phyloP scores from a whole-genome alignment of 2,888 invertebrate genomes.

The Gymnoscelis rufifasciata region DNA sequence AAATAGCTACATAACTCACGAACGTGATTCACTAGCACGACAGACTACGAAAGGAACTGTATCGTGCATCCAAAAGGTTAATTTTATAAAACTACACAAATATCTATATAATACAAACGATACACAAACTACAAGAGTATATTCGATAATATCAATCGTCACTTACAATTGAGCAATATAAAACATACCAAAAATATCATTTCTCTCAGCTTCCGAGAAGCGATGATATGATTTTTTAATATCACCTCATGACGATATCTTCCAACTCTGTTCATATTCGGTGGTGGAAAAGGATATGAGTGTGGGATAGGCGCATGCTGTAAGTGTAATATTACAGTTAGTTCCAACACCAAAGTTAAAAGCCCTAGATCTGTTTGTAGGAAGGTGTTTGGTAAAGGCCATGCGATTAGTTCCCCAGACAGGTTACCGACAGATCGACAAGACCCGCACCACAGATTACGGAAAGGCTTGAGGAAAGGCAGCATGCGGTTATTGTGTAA shows the following conservation, averaged over 20 bases:
- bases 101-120: slow-evolving; percentile 39
- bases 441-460: slow-evolving; percentile 45
- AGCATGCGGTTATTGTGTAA: slow-evolving; percentile 54
- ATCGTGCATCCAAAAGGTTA: slow-evolving; percentile 73
- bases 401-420: slow-evolving; percentile 50
- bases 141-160: slow-evolving; percentile 46
- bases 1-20: slow-evolving; percentile 43
- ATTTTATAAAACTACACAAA: slow-evolving; percentile 60
- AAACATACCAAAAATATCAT: slow-evolving; percentile 71
- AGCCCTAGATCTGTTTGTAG: slow-evolving; percentile 35
- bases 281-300: slow-evolving; percentile 51
- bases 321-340: slow-evolving; percentile 47
- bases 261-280: slow-evolving; percentile 12
- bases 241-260: slow-evolving; percentile 49
- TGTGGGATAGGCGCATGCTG: slow-evolving; percentile 59
- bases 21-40: slow-evolving; percentile 70
- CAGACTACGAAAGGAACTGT: slow-evolving; percentile 75
- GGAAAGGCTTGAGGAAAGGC: slow-evolving; percentile 57
- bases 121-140: slow-evolving; percentile 51
- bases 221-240: slow-evolving; percentile 67
- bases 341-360: slow-evolving; percentile 46
- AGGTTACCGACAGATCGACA: slow-evolving; percentile 45
- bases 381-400: slow-evolving; percentile 44
- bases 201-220: slow-evolving; percentile 56
- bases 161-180: slow-evolving; percentile 70